Base-by-base conservation (phyloP, 1,140 invertebrate genomes). In the Megalonaias nervosa region DNA sequence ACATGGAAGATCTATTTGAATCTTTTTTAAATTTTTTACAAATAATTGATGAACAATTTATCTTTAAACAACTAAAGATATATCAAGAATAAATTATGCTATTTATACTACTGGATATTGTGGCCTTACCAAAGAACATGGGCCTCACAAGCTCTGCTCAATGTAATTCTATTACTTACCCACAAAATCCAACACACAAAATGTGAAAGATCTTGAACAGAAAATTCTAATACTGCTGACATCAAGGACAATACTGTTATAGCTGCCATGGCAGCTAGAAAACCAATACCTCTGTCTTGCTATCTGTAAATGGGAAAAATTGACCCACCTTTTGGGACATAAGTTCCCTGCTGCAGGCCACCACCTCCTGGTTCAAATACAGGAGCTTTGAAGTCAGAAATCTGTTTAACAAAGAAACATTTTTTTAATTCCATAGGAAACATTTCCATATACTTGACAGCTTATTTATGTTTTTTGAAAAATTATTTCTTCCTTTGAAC, bases 271-370 rank as follows among this genome's bases (percentile, higher is more conserved):
- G 14, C 12, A 68, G 6, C 2, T 68, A n/a, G 26, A 48, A 31
- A 31, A 26, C n/a, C 6, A 19, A 58, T 71, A 26, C 23, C 14
- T 48, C 55, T 9, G 19, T n/a, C 23, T 26, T 61, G 59, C 19
- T 61, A 9, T 61, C 48, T 72, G 16, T 14, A 48, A 26, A 61
- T 61, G 31, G 60, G 56, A 31, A 12, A 55, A 59, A 16, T 11
- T 48, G 2, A 64, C 71, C 75, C 79, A 91, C 89, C 92, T 90
- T 96, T 96, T 15, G 97, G 97, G 62, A 95, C 94, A 90, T 98
- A 99, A 91, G 97, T 95, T 17, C 97, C 97, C 90, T 99, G 97
- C 85, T 97, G 95, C 92, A 98, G 94, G 79, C 95, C 90, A 81
- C 94, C 95, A 1, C 38, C 38, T 86, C 94, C 94, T 1, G 93